Evolutionary conservation across 2,797 vertebrate species (phyloP).

Genomic region (Pterois miles): DNA sequence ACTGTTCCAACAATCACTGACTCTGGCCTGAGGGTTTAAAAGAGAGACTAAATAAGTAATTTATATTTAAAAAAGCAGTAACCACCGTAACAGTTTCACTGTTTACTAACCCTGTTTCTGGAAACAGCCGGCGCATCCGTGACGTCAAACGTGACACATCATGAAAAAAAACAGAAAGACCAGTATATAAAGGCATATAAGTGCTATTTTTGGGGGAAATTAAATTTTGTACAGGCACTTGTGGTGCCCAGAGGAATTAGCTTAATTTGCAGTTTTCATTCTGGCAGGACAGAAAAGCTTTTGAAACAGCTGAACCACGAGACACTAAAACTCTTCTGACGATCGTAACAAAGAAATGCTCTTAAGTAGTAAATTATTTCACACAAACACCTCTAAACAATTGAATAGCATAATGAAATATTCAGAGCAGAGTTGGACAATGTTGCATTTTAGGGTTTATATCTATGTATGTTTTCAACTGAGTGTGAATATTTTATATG

Average conservation of each 20-base stretch:
- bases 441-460: constrained; percentile 11
- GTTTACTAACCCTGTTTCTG: background rate
- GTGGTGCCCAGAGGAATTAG: background rate
- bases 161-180: too few relatives aligned
- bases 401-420: constrained; percentile 29
- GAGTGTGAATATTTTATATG: constrained; percentile 36
- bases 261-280: background rate
- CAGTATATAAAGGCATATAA: too few relatives aligned
- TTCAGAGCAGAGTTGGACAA: constrained; percentile 16
- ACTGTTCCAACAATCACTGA: too few relatives aligned
- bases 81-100: background rate
- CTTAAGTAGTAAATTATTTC: constrained; percentile 65
- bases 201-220: too few relatives aligned
- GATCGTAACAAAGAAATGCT: constrained; percentile 54
- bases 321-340: background rate
- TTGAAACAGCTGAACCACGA: background rate
- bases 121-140: rapidly evolving
- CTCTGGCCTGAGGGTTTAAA: too few relatives aligned
- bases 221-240: background rate
- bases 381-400: constrained; percentile 38
- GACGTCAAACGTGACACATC: background rate
- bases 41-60: too few relatives aligned
- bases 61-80: background rate
- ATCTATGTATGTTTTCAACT: constrained; percentile 44
- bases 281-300: background rate